Base-by-base conservation (phyloP, 1,140 invertebrate species). In the Caerostris extrusa region DNA sequence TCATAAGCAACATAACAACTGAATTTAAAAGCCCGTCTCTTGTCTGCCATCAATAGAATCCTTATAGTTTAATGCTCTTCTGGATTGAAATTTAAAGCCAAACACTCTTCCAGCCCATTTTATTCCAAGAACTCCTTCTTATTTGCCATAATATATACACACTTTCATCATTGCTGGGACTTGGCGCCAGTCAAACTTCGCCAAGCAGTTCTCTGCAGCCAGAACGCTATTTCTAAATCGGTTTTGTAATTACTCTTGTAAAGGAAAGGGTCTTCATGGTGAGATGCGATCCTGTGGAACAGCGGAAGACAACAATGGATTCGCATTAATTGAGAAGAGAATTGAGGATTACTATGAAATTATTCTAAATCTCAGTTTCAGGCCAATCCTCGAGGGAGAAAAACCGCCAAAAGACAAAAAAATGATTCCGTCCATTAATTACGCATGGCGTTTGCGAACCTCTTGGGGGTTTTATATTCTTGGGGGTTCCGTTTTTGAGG, bases 241-340 rank as follows among this genome's bases (percentile, higher is more conserved):
- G 69, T 77, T 77, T 77, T 77, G 69, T 77, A 77, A 77, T 77
- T 77, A 77, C 69, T 77, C 50, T 77, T 77, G 69, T 77, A 34
- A 34, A 34, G 69, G 69, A 10, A 10, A 77, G 69, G 19, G 34
- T 77, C 69, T 34, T 77, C 7, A 10, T 34, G 69, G 69, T 7
- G 34, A 77, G 50, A 50, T 10, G 19, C 50, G 69, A 77, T 77
- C 69, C 69, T 12, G 69, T 8, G 69, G 19, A 77, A 77, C 50
- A 10, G 8, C 69, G 34, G 69, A 7, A 53, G 34, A 19, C 50
- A 77, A 77, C 69, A 77, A 77, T 77, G 69, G 69, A 19, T 77
- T 77, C 69, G 69, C 69, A 53, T 77, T 77, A 77, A 77, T 77
- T 77, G 69, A 19, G 69, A 77, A 50, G 69, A 77, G 69, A 19